Evolutionary conservation across 2,888 invertebrate species (phyloP).

Genomic region (Acanthoscelides obtectus): DNA sequence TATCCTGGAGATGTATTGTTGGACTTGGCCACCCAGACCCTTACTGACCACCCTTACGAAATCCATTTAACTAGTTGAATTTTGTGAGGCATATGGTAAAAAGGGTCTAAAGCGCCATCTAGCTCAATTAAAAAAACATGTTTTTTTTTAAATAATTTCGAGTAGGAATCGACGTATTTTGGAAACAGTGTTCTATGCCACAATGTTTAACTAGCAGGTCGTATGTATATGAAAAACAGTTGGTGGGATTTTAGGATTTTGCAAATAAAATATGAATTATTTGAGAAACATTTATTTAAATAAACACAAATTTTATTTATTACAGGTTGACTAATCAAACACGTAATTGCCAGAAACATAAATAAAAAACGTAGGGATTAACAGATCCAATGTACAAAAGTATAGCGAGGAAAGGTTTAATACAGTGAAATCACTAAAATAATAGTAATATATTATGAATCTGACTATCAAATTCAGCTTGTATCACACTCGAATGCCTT

Average conservation of each 20-base stretch:
- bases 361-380: constrained; percentile 17
- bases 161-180: no score
- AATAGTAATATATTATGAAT: constrained; percentile 23
- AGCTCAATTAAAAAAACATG: no score
- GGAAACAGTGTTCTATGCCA: no score
- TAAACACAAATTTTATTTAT: constrained; percentile 23
- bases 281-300: constrained; percentile 1
- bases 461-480: constrained; percentile 42
- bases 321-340: constrained; percentile 18
- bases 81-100: no score
- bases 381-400: constrained; percentile 20
- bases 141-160: no score
- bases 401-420: constrained; percentile 11
- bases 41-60: no score
- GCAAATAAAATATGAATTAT: not conserved
- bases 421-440: constrained; percentile 20
- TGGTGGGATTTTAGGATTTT: not conserved
- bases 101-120: no score
- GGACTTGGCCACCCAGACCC: no score
- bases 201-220: no score
- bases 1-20: no score
- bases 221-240: no score
- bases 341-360: constrained; percentile 16
- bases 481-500: constrained; percentile 45
- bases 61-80: no score